Conservation (phyloP, 2,113 vertebrate genomes). For the Festucalex cinctus region DNA sequence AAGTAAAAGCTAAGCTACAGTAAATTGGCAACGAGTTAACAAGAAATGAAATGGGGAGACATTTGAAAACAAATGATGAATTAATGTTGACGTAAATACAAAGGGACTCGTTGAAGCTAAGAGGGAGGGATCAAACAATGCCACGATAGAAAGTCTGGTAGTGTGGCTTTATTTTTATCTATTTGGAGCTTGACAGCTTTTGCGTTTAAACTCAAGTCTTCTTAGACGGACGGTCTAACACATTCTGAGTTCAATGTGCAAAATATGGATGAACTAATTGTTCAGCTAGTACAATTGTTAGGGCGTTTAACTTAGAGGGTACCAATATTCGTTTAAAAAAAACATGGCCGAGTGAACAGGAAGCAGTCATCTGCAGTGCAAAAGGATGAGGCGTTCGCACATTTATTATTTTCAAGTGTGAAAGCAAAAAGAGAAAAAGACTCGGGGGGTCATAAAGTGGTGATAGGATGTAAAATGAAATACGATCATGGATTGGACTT, state of each 20-base stretch:
- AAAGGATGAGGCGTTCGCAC: constrained; percentile 18
- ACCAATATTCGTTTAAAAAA: not conserved
- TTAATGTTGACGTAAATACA: too few relatives aligned
- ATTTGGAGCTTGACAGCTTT: not conserved
- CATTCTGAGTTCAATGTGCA: too few relatives aligned
- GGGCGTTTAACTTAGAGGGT: too few relatives aligned
- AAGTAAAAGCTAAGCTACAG: not conserved
- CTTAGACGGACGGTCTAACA: not conserved
- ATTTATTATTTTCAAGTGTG: constrained; percentile 39
- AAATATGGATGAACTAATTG: not conserved
- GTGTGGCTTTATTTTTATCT: too few relatives aligned
- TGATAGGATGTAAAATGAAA: constrained; percentile 14
- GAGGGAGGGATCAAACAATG: too few relatives aligned
- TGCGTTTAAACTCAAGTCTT: not conserved
- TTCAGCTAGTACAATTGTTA: not conserved
- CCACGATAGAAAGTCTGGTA: too few relatives aligned
- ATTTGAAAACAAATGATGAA: too few relatives aligned
- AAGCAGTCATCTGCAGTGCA: constrained; percentile 15
- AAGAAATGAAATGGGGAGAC: too few relatives aligned
- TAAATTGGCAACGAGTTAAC: too few relatives aligned
- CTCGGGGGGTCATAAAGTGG: not conserved
- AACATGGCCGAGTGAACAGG: not conserved
- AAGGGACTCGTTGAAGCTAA: not conserved
- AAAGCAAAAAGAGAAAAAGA: constrained; percentile 12
- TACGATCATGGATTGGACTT: constrained; percentile 34